Evolutionary conservation across 2,797 vertebrate species (phyloP).

Genomic region (Rhadinocentrus ornatus): DNA sequence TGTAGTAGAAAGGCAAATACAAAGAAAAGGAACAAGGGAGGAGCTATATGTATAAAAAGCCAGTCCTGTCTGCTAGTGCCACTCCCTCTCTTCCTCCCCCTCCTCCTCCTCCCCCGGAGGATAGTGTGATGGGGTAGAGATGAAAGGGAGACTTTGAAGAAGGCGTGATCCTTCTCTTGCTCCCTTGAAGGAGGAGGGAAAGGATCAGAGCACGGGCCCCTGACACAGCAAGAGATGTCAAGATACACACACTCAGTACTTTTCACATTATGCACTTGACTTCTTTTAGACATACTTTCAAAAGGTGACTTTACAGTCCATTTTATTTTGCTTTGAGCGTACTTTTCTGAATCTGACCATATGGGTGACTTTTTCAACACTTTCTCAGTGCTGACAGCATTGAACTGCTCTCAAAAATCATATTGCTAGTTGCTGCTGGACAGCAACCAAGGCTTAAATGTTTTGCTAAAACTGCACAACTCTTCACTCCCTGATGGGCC

Average conservation of each 20-base stretch:
- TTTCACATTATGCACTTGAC: conserved; percentile 72
- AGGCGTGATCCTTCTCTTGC: conserved; percentile 70
- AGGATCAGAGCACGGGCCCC: conserved; percentile 74
- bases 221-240: conserved; percentile 77
- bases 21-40: conserved; percentile 54
- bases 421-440: conserved; percentile 12
- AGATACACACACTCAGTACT: conserved; percentile 61
- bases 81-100: conserved; percentile 46
- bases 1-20: conserved; percentile 25
- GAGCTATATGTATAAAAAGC: conserved; percentile 66
- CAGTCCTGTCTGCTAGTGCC: conserved; percentile 61
- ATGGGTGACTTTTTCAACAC: conserved; percentile 31
- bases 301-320: conserved; percentile 69
- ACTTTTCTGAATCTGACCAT: conserved; percentile 59
- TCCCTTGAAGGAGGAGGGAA: conserved; percentile 68
- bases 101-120: conserved; percentile 57
- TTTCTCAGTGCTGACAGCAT: conserved; percentile 43
- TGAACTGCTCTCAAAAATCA: conserved; percentile 27
- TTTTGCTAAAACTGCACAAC: conserved; percentile 23
- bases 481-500: neutral
- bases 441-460: conserved; percentile 14
- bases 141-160: conserved; percentile 81
- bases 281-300: conserved; percentile 63
- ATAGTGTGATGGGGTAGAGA: conserved; percentile 73
- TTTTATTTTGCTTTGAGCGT: conserved; percentile 64